Evolutionary conservation across 1,140 invertebrate species (phyloP).

Genomic region (Ooceraea biroi): DNA sequence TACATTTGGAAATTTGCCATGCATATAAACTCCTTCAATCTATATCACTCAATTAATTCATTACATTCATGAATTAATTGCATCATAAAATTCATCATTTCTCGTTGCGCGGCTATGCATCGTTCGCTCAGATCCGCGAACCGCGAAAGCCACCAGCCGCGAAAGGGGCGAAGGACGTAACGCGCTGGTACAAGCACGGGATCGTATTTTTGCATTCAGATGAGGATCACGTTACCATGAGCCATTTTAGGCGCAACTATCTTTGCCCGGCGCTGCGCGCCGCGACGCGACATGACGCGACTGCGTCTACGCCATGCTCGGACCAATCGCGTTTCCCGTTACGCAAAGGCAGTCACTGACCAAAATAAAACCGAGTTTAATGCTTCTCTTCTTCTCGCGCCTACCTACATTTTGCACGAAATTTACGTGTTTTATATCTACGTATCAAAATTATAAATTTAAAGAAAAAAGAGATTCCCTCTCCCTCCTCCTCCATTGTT

Average conservation of each 20-base stretch:
- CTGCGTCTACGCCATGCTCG: slow-evolving; percentile 61
- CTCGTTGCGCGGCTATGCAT: too few species aligned
- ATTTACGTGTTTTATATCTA: neutral
- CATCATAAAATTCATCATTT: slow-evolving; percentile 36
- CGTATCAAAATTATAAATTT: slow-evolving; percentile 10
- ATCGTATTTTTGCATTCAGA: slow-evolving; percentile 86
- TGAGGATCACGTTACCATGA: slow-evolving; percentile 87
- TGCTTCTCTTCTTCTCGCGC: slow-evolving; percentile 27
- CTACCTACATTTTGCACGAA: neutral
- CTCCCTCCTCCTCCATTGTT: neutral
- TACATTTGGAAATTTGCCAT: neutral
- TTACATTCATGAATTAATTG: neutral
- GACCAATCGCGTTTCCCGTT: slow-evolving; percentile 78
- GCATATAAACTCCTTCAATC: neutral
- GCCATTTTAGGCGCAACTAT: slow-evolving; percentile 89
- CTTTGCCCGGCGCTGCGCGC: slow-evolving; percentile 82
- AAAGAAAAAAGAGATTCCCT: neutral
- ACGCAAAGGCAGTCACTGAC: slow-evolving; percentile 85
- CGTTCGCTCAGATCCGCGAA: neutral
- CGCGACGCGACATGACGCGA: slow-evolving; percentile 71
- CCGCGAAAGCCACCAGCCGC: slow-evolving; percentile 20
- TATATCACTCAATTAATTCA: slow-evolving; percentile 5
- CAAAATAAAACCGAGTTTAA: slow-evolving; percentile 82
- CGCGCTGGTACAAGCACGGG: slow-evolving; percentile 63
- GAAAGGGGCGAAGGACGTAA: slow-evolving; percentile 54